Conservation (phyloP, 1,140 invertebrate species). For the Brachionus asplanchnoidis region DNA sequence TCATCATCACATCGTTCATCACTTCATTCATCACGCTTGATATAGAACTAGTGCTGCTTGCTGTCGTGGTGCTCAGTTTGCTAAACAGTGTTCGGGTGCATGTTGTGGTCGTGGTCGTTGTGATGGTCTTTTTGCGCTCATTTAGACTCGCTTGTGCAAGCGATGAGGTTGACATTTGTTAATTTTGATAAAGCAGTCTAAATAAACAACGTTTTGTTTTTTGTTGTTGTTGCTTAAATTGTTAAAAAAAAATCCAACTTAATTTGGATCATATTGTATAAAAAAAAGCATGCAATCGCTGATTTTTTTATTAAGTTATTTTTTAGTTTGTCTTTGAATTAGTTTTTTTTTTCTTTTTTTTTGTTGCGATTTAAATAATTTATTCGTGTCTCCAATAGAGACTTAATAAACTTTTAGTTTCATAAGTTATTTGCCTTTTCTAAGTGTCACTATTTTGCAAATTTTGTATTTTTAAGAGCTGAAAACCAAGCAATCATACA, state of each 20-base stretch:
- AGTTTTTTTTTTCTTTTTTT: not conserved
- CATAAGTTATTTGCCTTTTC: constrained; percentile 13
- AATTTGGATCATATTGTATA: not conserved
- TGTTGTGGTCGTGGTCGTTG: not conserved
- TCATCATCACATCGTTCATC: constrained; percentile 15
- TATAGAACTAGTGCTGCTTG: constrained; percentile 1
- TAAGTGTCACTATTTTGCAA: not conserved
- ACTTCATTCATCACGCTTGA: constrained; percentile 26
- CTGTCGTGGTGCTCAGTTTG: not conserved
- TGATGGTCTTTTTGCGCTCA: not conserved
- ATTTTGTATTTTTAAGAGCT: too few species aligned
- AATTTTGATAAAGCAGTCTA: not conserved
- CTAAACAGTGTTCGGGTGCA: not conserved
- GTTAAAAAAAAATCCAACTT: not conserved
- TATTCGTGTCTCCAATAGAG: constrained; percentile 29
- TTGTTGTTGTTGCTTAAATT: not conserved
- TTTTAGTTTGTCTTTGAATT: not conserved
- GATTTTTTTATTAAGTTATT: not conserved
- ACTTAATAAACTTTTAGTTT: not conserved
- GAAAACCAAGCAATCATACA: not conserved
- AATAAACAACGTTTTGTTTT: not conserved
- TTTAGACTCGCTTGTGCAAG: not conserved
- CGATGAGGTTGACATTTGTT: constrained; percentile 27
- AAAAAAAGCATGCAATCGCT: not conserved
- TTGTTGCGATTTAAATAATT: not conserved